Evolutionary conservation across 2,888 invertebrate species (phyloP).

Genomic region (Pollenia amentaria): DNA sequence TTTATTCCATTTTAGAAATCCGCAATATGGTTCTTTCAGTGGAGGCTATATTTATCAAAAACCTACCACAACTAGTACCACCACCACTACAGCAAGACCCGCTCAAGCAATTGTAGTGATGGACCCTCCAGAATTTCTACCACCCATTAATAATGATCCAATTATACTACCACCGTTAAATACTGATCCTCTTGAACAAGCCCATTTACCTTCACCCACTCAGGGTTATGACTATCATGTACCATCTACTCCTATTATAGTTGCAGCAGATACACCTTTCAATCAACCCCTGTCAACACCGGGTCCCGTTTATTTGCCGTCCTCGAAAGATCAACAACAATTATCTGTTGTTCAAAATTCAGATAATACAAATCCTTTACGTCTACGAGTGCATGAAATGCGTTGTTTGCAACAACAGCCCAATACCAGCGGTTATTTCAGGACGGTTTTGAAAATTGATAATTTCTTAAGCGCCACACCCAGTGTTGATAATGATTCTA

Average conservation of each 20-base stretch:
- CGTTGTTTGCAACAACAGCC: constrained; percentile 79
- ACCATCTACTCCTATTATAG: constrained; percentile 70
- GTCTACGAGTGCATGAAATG: constrained; percentile 82
- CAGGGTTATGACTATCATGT: constrained; percentile 80
- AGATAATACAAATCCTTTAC: constrained; percentile 75
- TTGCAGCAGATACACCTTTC: constrained; percentile 58
- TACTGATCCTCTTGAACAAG: constrained; percentile 31
- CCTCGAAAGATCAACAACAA: constrained; percentile 61
- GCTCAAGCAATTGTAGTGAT: constrained; percentile 79
- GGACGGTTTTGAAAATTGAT: constrained; percentile 83
- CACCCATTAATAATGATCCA: constrained; percentile 64
- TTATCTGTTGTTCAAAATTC: constrained; percentile 35
- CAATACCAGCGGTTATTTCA: constrained; percentile 81
- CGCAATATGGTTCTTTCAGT: constrained; percentile 71
- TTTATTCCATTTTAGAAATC: constrained; percentile 28
- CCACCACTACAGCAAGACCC: constrained; percentile 71
- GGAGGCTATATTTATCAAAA: constrained; percentile 79
- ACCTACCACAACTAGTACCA: constrained; percentile 70
- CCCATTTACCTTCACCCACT: not conserved
- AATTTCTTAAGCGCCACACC: constrained; percentile 82
- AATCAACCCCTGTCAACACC: constrained; percentile 77
- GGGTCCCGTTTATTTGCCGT: constrained; percentile 78
- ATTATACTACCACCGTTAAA: constrained; percentile 62
- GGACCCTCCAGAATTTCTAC: constrained; percentile 75
- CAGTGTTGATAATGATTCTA: constrained; percentile 83